A percentile compares a stretch with the other conserved stretches of the same genome.
Evolutionary conservation across 2,888 invertebrate genomes (phyloP).

Genomic region (Habroteleia sp.): DNA sequence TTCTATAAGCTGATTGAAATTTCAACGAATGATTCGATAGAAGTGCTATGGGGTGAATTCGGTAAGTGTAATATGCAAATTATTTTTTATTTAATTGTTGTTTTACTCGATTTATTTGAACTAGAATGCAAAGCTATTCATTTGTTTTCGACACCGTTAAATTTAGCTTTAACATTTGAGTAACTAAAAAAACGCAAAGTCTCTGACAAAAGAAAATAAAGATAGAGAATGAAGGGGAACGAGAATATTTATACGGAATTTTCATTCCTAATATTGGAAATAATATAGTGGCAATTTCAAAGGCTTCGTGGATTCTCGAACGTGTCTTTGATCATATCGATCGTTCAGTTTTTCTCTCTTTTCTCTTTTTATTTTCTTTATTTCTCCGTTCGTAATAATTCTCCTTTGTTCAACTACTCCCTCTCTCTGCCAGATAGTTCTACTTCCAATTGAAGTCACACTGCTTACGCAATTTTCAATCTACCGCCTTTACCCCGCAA

Average conservation of each 20-base stretch:
- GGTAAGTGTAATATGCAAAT: too few relatives aligned
- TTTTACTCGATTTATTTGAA: too few relatives aligned
- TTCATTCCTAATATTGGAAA: conserved; percentile 49
- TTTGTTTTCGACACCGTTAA: too few relatives aligned
- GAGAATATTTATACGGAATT: conserved; percentile 52
- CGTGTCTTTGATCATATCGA: conserved; percentile 49
- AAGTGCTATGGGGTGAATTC: conserved; percentile 65
- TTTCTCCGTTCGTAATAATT: conserved; percentile 48
- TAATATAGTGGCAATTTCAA: conserved; percentile 54
- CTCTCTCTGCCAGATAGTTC: conserved; percentile 63
- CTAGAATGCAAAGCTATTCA: too few relatives aligned
- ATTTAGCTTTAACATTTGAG: too few relatives aligned
- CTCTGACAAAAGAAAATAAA: conserved; percentile 25
- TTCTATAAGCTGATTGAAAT: conserved; percentile 59
- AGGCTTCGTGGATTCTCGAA: conserved; percentile 33
- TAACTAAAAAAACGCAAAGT: too few relatives aligned
- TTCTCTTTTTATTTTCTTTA: conserved; percentile 19
- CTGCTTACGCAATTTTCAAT: conserved; percentile 74
- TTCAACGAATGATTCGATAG: conserved; percentile 14
- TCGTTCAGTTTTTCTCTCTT: conserved; percentile 5
- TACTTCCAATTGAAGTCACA: conserved; percentile 69
- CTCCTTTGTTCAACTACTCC: conserved; percentile 42
- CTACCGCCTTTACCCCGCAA: conserved; percentile 58
- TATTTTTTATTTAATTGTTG: too few relatives aligned
- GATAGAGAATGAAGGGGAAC: conserved; percentile 4